Conservation (phyloP, 2,113 vertebrate genomes). For the Salvelinus sp. region DNA sequence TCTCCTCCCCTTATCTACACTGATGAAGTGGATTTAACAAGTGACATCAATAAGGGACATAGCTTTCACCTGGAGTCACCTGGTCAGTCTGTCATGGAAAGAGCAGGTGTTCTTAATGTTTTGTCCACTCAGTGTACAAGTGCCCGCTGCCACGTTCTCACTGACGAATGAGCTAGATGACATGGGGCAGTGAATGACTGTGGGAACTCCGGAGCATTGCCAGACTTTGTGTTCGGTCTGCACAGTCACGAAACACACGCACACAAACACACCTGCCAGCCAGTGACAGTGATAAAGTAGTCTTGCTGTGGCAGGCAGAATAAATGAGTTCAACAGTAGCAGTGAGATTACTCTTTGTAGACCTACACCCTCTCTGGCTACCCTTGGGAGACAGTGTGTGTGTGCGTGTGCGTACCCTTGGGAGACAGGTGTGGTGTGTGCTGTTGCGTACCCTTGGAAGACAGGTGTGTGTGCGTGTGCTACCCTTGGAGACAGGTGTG, state of each 20-base stretch:
- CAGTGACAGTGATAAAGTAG: conserved; percentile 62
- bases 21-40: too few relatives aligned
- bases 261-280: conserved; percentile 8
- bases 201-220: too few relatives aligned
- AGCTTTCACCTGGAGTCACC: too few relatives aligned
- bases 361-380: conserved; percentile 39
- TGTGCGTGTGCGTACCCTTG: background rate
- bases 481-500: background rate
- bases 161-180: background rate
- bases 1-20: too few relatives aligned
- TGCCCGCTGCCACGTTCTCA: too few relatives aligned
- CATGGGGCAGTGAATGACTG: background rate
- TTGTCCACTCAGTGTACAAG: background rate
- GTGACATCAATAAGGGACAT: too few relatives aligned
- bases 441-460: background rate
- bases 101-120: too few relatives aligned
- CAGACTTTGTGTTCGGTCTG: background rate
- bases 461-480: background rate
- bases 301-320: conserved; percentile 57
- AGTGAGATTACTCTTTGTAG: conserved; percentile 59
- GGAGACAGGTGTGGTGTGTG: too few relatives aligned
- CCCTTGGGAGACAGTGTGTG: conserved; percentile 19
- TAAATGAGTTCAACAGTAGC: conserved; percentile 64
- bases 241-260: background rate
- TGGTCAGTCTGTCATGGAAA: too few relatives aligned